Conservation (phyloP, 2,888 invertebrate genomes). For the Luperina nickerlii region DNA sequence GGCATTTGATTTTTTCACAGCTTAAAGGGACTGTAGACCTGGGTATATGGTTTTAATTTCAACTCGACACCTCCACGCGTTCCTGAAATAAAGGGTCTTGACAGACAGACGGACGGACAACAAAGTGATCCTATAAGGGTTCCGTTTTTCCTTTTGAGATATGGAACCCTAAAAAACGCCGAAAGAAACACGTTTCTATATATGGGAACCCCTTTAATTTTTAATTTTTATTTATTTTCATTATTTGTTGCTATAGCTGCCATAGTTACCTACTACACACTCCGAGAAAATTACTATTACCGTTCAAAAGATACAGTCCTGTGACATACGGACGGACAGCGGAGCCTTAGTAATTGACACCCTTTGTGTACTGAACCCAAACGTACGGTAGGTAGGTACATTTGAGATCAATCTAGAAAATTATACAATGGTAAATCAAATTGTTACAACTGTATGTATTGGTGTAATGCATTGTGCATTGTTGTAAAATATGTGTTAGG, state of each 20-base stretch:
- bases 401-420: conserved; percentile 58
- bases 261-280: background rate
- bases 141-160: no score
- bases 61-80: no score
- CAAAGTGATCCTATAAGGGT: no score
- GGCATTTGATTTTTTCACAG: no score
- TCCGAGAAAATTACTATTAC: background rate
- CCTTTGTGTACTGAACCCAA: background rate
- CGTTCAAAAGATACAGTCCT: background rate
- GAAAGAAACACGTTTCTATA: no score
- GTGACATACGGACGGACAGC: background rate
- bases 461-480: conserved; percentile 46
- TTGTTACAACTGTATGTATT: conserved; percentile 50
- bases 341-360: background rate
- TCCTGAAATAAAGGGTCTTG: no score
- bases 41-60: no score
- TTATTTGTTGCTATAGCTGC: background rate
- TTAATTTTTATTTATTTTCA: background rate
- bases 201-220: background rate
- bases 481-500: conserved; percentile 19
- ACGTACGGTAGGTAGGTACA: background rate
- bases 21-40: no score
- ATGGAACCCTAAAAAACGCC: no score
- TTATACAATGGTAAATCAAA: conserved; percentile 51
- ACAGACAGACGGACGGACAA: no score